Evolutionary conservation across 2,888 invertebrate species (phyloP).

Genomic region (Stenodema calcarata): DNA sequence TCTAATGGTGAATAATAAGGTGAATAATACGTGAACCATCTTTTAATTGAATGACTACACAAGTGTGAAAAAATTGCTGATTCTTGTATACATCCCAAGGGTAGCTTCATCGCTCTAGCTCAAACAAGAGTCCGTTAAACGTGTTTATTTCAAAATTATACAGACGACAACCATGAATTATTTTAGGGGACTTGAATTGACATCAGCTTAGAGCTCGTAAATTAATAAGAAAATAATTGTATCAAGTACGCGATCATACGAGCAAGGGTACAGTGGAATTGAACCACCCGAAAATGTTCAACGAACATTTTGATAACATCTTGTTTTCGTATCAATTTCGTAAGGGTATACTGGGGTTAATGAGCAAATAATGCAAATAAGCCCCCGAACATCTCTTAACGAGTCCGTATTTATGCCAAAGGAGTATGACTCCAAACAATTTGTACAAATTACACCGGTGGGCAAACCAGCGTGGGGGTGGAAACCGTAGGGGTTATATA

Average conservation of each 20-base stretch:
- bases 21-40: no score
- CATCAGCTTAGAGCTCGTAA: not conserved
- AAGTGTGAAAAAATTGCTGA: no score
- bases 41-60: no score
- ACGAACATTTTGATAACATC: slow-evolving; percentile 1
- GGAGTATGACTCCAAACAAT: slow-evolving; percentile 6
- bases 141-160: not conserved
- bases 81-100: no score
- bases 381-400: not conserved
- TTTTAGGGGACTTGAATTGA: no score
- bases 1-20: no score
- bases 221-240: not conserved
- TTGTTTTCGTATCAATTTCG: slow-evolving; percentile 4
- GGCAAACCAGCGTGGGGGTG: not conserved
- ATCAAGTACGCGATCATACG: not conserved
- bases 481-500: not conserved
- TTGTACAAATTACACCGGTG: slow-evolving; percentile 35
- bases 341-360: not conserved
- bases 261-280: not conserved
- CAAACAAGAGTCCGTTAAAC: no score
- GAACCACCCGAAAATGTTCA: not conserved
- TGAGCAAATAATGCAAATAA: slow-evolving; percentile 33
- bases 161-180: no score
- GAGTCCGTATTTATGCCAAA: slow-evolving; percentile 15
- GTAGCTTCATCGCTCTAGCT: no score